Conservation (phyloP, 2,888 invertebrate genomes). For the Metellina segmentata region DNA sequence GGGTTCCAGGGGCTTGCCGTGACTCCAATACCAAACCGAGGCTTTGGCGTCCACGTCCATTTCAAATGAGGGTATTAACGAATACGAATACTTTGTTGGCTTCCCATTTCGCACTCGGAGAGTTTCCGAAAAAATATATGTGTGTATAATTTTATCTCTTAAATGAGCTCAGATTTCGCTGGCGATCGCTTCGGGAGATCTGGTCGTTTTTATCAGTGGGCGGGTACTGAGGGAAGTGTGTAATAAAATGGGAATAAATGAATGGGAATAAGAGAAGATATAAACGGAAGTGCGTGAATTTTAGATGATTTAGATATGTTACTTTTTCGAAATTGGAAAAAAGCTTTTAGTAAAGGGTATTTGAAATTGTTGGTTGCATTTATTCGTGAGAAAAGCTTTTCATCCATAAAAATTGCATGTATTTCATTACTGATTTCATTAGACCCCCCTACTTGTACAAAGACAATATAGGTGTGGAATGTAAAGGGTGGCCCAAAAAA, state of each 20-base stretch:
- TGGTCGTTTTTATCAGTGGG: neutral
- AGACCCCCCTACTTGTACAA: too few relatives aligned
- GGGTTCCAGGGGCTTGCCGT: conserved; percentile 51
- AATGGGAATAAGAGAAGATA: neutral
- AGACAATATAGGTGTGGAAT: too few relatives aligned
- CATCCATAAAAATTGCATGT: too few relatives aligned
- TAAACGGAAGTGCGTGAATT: neutral
- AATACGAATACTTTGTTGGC: conserved; percentile 57
- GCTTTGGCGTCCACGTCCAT: conserved; percentile 42
- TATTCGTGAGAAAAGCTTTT: too few relatives aligned
- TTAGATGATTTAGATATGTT: neutral
- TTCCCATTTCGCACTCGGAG: conserved; percentile 16
- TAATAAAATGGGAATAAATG: neutral
- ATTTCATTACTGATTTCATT: too few relatives aligned
- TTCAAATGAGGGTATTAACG: conserved; percentile 64
- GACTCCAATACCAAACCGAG: conserved; percentile 42
- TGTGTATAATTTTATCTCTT: neutral
- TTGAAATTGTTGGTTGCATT: too few relatives aligned
- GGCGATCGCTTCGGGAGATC: too few relatives aligned
- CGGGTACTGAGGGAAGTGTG: neutral
- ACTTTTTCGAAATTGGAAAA: neutral
- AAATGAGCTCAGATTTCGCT: neutral
- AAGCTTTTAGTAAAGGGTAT: neutral
- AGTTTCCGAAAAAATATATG: neutral
- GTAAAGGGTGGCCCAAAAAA: too few relatives aligned